Percentiles rank a stretch among this genome's conserved stretches.
phyloP scores from a whole-genome alignment of 2,113 vertebrate species.

The Corapipo altera region DNA sequence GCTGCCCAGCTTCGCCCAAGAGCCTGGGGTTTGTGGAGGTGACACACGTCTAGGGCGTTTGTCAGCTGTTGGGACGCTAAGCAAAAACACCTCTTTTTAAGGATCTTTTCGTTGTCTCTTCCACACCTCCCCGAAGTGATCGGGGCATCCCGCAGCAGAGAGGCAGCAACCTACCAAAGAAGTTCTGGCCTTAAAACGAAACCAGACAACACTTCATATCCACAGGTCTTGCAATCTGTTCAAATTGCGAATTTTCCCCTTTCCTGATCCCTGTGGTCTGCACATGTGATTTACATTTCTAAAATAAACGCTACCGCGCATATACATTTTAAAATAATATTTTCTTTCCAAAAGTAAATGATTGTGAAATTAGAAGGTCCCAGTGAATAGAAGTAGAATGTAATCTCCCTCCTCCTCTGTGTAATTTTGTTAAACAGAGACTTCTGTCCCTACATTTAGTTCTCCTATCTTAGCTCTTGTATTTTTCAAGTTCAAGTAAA shows the following conservation, averaged over 20 bases:
- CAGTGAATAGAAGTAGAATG: constrained; percentile 34
- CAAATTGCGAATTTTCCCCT: neutral
- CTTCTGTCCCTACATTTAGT: neutral
- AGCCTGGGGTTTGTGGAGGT: too few relatives aligned
- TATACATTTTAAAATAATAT: constrained; percentile 43
- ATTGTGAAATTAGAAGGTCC: constrained; percentile 22
- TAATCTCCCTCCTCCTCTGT: neutral
- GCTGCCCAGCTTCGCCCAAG: neutral
- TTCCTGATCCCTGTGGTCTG: neutral
- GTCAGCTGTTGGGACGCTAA: neutral
- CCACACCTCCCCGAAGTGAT: neutral
- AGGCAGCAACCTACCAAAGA: neutral
- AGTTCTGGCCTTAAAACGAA: neutral
- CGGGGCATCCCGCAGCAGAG: neutral
- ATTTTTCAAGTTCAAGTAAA: neutral
- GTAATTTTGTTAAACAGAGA: neutral
- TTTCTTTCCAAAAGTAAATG: constrained; percentile 54
- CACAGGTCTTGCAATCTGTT: neutral
- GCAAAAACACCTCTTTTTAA: neutral
- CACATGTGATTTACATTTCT: constrained; percentile 48
- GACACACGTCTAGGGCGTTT: neutral
- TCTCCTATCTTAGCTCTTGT: neutral
- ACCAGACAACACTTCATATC: neutral
- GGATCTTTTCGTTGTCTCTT: neutral
- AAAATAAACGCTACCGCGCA: constrained; percentile 28